These are phyloP conservation scores for Brachionus sp. DNA, from an alignment of 1,140 invertebrate genomes.

Conservation along the genomic window DNA sequence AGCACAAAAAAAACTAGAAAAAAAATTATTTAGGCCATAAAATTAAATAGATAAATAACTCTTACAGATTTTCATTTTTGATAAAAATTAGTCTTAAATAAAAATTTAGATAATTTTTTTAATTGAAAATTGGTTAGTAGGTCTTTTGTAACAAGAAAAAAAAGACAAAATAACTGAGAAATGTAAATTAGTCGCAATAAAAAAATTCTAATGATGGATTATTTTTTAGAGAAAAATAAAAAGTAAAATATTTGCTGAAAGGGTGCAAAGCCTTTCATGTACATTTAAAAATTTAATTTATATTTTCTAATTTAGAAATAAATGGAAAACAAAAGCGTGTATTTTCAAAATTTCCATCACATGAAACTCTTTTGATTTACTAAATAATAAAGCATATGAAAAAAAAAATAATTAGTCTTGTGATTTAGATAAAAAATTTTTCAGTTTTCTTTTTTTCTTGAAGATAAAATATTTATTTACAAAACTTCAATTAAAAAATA, in stretches of 20 bases:
- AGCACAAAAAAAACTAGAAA: background rate
- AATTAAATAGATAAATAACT: background rate
- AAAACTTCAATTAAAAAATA: background rate
- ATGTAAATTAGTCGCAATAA: background rate
- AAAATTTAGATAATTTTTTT: background rate
- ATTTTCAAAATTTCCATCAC: background rate
- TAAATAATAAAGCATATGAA: background rate
- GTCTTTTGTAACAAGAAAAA: too few relatives aligned
- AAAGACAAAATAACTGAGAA: too few relatives aligned
- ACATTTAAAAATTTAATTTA: background rate
- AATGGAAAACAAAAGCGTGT: background rate
- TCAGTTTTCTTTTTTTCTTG: background rate
- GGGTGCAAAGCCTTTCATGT: constrained; percentile 7
- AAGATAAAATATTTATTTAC: constrained; percentile 35
- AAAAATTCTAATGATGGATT: background rate
- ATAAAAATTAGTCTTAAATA: background rate
- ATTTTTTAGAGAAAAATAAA: background rate
- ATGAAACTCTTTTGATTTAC: background rate
- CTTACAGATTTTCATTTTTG: background rate
- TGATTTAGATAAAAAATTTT: constrained; percentile 6
- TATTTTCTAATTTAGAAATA: background rate
- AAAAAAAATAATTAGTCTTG: background rate
- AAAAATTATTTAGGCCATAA: background rate
- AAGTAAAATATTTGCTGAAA: background rate
- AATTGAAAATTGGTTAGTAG: too few relatives aligned